Evolutionary conservation across 2,113 vertebrate genomes (phyloP).

Genomic region (Crocuta crocuta): DNA sequence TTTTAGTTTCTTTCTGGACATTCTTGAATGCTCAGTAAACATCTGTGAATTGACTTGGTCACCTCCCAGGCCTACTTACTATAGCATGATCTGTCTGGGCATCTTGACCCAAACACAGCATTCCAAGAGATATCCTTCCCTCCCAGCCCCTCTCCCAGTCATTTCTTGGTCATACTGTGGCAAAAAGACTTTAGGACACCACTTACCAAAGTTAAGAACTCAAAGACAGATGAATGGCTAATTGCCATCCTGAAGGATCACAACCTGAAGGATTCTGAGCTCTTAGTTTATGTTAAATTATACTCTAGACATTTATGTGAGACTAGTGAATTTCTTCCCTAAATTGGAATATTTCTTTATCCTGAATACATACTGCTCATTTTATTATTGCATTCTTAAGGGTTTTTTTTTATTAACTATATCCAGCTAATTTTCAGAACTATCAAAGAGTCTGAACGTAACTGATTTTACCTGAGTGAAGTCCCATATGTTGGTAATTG

Average conservation of each 20-base stretch:
- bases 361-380: not conserved
- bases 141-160: accelerated
- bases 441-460: not conserved
- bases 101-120: not conserved
- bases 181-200: not conserved
- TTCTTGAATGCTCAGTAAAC: not conserved
- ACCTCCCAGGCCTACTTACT: not conserved
- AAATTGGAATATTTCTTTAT: not conserved
- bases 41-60: not conserved
- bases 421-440: not conserved
- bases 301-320: not conserved
- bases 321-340: not conserved
- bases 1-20: not conserved
- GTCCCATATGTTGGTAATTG: not conserved
- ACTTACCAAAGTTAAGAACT: not conserved
- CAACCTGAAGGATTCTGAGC: not conserved
- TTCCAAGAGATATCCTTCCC: not conserved
- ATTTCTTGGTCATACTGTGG: not conserved
- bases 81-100: not conserved
- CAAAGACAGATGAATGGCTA: not conserved
- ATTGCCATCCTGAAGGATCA: not conserved
- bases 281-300: not conserved
- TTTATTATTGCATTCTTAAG: constrained; percentile 10
- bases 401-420: not conserved
- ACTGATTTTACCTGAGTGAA: not conserved